Conservation (phyloP, 1,140 invertebrate species). For the Macrocentrus cingulum region DNA sequence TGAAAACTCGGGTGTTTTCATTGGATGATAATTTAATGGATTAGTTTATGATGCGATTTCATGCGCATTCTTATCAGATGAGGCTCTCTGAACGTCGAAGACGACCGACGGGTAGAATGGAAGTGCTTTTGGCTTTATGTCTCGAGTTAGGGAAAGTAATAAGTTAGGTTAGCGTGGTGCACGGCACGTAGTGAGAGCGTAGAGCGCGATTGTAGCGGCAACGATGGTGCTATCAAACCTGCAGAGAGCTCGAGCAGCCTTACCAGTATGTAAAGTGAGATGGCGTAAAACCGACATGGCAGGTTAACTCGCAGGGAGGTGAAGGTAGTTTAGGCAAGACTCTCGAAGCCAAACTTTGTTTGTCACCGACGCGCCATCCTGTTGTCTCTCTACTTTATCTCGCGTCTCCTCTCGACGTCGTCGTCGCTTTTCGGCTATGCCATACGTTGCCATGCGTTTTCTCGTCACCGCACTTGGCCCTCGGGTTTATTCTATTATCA, state of each 20-base stretch:
- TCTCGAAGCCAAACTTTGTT: conserved; percentile 54
- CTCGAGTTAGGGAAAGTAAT: conserved; percentile 36
- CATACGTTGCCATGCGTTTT: not conserved
- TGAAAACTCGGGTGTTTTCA: not conserved
- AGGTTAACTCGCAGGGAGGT: conserved; percentile 44
- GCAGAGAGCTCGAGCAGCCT: not conserved
- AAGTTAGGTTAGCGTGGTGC: conserved; percentile 40
- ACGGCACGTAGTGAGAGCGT: conserved; percentile 38
- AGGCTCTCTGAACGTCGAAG: not conserved
- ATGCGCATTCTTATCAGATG: not conserved
- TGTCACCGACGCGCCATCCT: conserved; percentile 49
- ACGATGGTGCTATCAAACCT: conserved; percentile 22
- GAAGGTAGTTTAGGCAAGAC: conserved; percentile 46
- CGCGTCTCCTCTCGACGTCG: conserved; percentile 28
- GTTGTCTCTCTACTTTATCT: conserved; percentile 49
- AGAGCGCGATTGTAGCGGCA: conserved; percentile 9
- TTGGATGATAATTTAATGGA: not conserved
- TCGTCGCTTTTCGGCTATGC: not conserved
- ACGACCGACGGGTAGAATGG: conserved; percentile 9
- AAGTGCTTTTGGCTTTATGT: conserved; percentile 30
- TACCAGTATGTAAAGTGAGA: conserved; percentile 36
- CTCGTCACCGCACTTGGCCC: not conserved
- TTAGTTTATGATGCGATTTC: not conserved
- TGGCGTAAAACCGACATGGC: conserved; percentile 44
- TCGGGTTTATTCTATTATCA: conserved; percentile 11